Conservation (phyloP, 1,140 invertebrate species). For the Drosophila grimshawi region DNA sequence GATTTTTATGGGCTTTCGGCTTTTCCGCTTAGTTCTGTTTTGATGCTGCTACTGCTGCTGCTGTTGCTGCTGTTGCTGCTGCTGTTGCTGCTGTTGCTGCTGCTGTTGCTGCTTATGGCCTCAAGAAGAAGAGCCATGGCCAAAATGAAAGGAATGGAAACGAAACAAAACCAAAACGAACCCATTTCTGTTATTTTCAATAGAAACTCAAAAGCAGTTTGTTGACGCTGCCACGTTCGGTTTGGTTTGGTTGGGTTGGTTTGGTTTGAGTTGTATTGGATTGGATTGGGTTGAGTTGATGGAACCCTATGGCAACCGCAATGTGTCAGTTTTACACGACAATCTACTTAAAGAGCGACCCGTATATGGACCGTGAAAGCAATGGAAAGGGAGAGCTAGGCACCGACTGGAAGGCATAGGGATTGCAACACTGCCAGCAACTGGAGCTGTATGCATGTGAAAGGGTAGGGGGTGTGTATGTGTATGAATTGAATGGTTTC, state of each 20-base stretch:
- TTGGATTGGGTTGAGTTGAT: slow-evolving; percentile 5
- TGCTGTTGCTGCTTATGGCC: slow-evolving; percentile 31
- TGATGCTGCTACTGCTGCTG: slow-evolving; percentile 41
- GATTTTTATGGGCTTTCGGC: slow-evolving; percentile 73
- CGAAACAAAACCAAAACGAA: slow-evolving; percentile 10
- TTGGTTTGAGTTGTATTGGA: neutral
- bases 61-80: slow-evolving; percentile 35
- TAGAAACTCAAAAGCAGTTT: slow-evolving; percentile 34
- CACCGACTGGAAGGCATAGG: neutral
- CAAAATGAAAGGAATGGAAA: slow-evolving; percentile 19
- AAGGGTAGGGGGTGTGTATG: neutral
- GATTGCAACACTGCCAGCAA: neutral
- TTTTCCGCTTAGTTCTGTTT: slow-evolving; percentile 78
- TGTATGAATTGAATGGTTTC: slow-evolving; percentile 1
- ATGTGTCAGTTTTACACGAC: slow-evolving; percentile 61
- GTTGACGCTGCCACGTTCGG: slow-evolving; percentile 11
- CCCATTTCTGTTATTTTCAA: slow-evolving; percentile 41
- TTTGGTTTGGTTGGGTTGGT: slow-evolving; percentile 15
- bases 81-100: slow-evolving; percentile 39
- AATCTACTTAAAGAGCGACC: slow-evolving; percentile 63
- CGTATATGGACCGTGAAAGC: slow-evolving; percentile 19
- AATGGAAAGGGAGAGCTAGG: neutral
- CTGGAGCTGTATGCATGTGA: no score
- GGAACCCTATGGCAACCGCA: slow-evolving; percentile 37
- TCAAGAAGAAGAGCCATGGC: slow-evolving; percentile 35